Evolutionary conservation across 2,113 vertebrate species (phyloP).

Genomic region (Sapayoa aenigma): DNA sequence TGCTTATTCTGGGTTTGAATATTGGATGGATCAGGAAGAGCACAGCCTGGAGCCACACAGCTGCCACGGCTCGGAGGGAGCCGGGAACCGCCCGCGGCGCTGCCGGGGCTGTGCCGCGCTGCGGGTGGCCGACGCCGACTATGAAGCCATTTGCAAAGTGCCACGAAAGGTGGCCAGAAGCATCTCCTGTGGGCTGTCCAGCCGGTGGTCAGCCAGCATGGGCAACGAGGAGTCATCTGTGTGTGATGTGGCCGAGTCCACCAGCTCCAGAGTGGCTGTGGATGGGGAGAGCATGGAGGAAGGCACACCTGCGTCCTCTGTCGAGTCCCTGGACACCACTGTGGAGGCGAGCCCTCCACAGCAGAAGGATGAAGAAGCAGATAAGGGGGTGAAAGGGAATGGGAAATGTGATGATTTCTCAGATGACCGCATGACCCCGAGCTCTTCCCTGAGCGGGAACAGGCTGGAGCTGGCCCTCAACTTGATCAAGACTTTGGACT

Average conservation of each 20-base stretch:
- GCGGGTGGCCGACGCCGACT: constrained; percentile 88
- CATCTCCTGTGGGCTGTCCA: constrained; percentile 80
- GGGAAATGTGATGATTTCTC: constrained; percentile 74
- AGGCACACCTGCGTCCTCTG: constrained; percentile 77
- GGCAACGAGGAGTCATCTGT: constrained; percentile 66
- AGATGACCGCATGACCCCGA: constrained; percentile 70
- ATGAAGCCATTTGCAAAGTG: constrained; percentile 91
- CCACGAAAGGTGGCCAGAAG: constrained; percentile 84
- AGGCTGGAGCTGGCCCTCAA: constrained; percentile 79
- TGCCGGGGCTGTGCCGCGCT: constrained; percentile 84
- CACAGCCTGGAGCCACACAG: constrained; percentile 74
- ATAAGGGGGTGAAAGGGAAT: constrained; percentile 63
- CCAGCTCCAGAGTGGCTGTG: constrained; percentile 51
- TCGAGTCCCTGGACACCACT: constrained; percentile 82
- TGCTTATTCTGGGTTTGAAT: constrained; percentile 86
- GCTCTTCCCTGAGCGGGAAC: neutral
- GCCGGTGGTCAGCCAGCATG: constrained; percentile 75
- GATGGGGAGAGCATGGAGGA: constrained; percentile 82
- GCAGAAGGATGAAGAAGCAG: constrained; percentile 67
- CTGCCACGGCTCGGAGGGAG: constrained; percentile 70
- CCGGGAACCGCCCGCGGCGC: constrained; percentile 72
- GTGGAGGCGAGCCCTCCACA: constrained; percentile 62
- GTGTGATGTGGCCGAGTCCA: constrained; percentile 67
- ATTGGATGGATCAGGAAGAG: constrained; percentile 86
- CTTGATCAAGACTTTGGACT: constrained; percentile 79